Base-by-base conservation (phyloP, 1,140 invertebrate genomes). In the Drosophila ananassae region DNA sequence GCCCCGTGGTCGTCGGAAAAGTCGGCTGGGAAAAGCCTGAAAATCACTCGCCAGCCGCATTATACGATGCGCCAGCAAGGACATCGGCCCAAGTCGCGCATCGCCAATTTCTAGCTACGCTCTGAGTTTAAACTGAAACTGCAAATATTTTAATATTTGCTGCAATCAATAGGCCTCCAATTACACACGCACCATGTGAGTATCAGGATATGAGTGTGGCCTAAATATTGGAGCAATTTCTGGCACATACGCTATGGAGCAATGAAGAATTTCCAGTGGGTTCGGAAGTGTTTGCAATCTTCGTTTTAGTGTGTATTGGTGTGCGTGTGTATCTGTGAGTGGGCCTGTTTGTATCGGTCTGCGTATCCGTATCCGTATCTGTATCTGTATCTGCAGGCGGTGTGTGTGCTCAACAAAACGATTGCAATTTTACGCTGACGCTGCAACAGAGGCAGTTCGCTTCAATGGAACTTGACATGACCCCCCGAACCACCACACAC, bases 371-470 rank as follows among this genome's bases (percentile, higher is more conserved):
- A 50, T 71, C 9, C 48, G 71, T 66, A 57, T 73, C 47, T 71
- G 73, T 68, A 72, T 80, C 63, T 73, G 78, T 83, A 66, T 62
- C 47, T 30, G 34, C 44, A 51, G 41, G 55, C 41, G 5, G 10
- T 79, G 77, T 81, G 76, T 81, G 76, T 66, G 21, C 52, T 50
- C 44, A 53, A 76, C 41, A 57, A 47, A 67, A 52, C 41, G 47
- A 59, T 69, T 89, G 76, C 76, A 83, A 67, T 79, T 89, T 85
- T 79, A 77, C 73, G 83, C 79, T 89, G 79, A 79, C 83, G 64
- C 61, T 89, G 84, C 83, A 89, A 47, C 52, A 64, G 37, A 50
- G 62, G 63, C 73, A 46, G 62, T 58, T 58, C 57, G 44, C 57
- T 79, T 83, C 83, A 87, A 87, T 87, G 79, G 60, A 72, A 69